phyloP scores from a whole-genome alignment of 2,888 invertebrate species.

The Argyresthia albistria region DNA sequence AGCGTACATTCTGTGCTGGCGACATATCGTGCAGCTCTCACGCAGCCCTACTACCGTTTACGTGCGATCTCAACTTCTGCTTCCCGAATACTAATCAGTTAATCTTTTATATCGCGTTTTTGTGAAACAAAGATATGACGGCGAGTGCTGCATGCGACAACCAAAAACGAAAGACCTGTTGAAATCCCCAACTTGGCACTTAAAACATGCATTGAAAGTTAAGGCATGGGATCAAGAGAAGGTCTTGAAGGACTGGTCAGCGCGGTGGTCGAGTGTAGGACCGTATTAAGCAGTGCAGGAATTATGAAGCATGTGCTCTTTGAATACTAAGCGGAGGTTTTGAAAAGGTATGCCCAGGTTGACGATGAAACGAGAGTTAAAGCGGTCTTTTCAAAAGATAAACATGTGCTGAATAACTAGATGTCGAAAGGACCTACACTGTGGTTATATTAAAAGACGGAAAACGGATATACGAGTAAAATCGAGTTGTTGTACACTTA shows the following conservation, averaged over 20 bases:
- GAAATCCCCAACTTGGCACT: conserved; percentile 14
- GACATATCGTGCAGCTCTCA: conserved; percentile 36
- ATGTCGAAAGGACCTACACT: no score
- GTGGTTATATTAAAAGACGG: no score
- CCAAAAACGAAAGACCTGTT: conserved; percentile 34
- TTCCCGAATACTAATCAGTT: conserved; percentile 66
- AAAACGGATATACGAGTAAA: no score
- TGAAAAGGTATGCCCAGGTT: conserved; percentile 33
- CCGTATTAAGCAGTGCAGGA: conserved; percentile 62
- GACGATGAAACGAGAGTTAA: conserved; percentile 21
- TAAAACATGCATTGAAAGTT: conserved; percentile 19
- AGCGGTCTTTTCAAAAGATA: conserved; percentile 18
- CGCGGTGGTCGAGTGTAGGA: conserved; percentile 53
- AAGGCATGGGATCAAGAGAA: neutral
- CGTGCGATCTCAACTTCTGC: conserved; percentile 30
- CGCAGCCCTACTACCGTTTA: conserved; percentile 30
- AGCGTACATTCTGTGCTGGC: neutral
- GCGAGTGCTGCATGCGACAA: conserved; percentile 48
- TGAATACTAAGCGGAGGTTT: conserved; percentile 59
- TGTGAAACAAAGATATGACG: conserved; percentile 66
- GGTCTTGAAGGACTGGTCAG: conserved; percentile 16
- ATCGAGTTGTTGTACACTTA: no score
- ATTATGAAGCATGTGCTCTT: conserved; percentile 63
- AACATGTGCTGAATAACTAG: neutral
- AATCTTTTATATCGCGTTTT: conserved; percentile 69